A percentile compares a stretch with the other conserved stretches of the same genome.
Conservation (phyloP, 2,888 invertebrate genomes). For the Cosmorhoe ocellata region DNA sequence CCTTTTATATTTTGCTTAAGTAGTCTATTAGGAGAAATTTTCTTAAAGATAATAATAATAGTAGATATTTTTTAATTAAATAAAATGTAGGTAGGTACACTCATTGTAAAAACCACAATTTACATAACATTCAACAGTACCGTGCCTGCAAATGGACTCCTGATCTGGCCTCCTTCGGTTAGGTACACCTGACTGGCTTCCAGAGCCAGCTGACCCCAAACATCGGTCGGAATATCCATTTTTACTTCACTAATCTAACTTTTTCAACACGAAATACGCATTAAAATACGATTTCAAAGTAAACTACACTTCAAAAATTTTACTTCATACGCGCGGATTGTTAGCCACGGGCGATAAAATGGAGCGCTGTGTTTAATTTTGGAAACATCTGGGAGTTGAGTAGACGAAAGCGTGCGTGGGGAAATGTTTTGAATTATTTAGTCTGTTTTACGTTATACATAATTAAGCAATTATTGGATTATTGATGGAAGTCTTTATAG, state of each 20-base stretch:
- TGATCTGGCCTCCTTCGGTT: constrained; percentile 88
- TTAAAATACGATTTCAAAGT: constrained; percentile 35
- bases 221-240: constrained; percentile 89
- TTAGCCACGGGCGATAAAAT: constrained; percentile 56
- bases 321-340: constrained; percentile 63
- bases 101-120: too few relatives aligned
- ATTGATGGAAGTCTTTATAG: too few relatives aligned
- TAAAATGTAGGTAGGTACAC: too few relatives aligned
- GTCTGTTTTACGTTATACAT: not conserved
- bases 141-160: constrained; percentile 93
- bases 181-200: constrained; percentile 94
- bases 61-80: too few relatives aligned
- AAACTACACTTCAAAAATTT: constrained; percentile 46
- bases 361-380: constrained; percentile 77
- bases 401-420: constrained; percentile 41
- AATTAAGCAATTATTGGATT: too few relatives aligned
- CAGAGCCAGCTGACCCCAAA: constrained; percentile 94
- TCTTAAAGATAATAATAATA: too few relatives aligned
- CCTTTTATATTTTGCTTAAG: too few relatives aligned
- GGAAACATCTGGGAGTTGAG: constrained; percentile 72
- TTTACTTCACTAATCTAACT: constrained; percentile 32
- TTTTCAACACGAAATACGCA: constrained; percentile 45
- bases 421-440: constrained; percentile 43
- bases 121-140: constrained; percentile 76
- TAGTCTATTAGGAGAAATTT: too few relatives aligned